phyloP scores from a whole-genome alignment of 2,797 vertebrate genomes.

The Galago senegalensis region DNA sequence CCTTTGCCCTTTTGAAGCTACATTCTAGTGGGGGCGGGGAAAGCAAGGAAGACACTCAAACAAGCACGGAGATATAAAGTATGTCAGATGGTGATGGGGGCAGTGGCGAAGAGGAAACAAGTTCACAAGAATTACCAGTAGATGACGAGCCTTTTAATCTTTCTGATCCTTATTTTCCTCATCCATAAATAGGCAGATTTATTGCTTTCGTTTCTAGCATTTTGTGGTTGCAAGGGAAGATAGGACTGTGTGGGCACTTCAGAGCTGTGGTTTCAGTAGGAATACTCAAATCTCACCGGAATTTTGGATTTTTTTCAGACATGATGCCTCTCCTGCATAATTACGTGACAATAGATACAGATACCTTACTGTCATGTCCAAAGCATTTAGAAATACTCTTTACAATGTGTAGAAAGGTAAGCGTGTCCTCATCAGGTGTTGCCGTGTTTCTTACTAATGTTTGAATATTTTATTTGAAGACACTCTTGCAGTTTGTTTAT shows the following conservation, averaged over 20 bases:
- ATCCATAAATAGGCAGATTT: neutral
- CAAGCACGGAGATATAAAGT: neutral
- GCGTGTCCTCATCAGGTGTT: conserved; percentile 43
- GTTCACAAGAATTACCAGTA: neutral
- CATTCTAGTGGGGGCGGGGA: neutral
- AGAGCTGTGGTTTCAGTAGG: neutral
- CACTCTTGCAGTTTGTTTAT: neutral
- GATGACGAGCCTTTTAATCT: neutral
- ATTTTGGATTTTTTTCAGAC: conserved; percentile 90
- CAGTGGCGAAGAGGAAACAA: neutral
- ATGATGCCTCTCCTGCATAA: conserved; percentile 99
- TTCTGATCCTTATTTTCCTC: neutral
- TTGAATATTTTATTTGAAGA: neutral
- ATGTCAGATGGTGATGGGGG: neutral
- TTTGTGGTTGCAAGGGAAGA: conserved; percentile 2
- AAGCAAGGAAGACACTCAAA: neutral
- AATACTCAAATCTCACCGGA: conserved; percentile 50
- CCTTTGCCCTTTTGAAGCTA: neutral
- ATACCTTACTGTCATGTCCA: conserved; percentile 95
- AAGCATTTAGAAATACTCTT: conserved; percentile 98
- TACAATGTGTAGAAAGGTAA: conserved; percentile 98
- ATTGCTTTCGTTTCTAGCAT: neutral
- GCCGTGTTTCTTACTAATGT: neutral
- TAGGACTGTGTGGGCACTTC: neutral
- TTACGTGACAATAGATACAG: conserved; percentile 97